phyloP scores from a whole-genome alignment of 2,113 vertebrate genomes.

The Amazona vittata region DNA sequence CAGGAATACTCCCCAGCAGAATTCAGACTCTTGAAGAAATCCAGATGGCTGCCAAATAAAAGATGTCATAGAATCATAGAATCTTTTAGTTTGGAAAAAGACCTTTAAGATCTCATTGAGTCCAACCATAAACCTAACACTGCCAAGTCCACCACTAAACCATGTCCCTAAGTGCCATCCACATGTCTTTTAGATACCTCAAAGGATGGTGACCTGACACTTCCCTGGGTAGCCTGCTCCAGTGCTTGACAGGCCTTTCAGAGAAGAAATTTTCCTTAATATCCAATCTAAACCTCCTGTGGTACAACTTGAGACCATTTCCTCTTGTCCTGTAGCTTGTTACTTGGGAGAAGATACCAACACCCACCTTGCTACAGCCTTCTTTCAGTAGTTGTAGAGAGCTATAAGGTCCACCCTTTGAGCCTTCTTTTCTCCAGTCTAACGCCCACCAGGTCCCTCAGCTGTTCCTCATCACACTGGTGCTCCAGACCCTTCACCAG shows the following conservation, averaged over 20 bases:
- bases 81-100: neutral
- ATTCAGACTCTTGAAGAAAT: neutral
- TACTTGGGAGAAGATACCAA: neutral
- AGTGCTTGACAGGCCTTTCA: neutral
- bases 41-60: neutral
- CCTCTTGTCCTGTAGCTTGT: neutral
- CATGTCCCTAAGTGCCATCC: accelerated
- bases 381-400: too few species aligned
- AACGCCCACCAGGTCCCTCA: neutral
- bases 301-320: neutral
- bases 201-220: neutral
- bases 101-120: neutral
- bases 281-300: accelerated
- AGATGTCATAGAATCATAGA: neutral
- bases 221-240: neutral
- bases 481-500: neutral
- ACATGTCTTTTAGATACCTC: neutral
- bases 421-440: neutral
- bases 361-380: accelerated
- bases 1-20: neutral
- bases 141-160: neutral
- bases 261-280: neutral
- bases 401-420: accelerated
- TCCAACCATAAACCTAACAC: neutral
- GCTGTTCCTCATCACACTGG: accelerated